These are phyloP conservation scores for Disparrhopalites patrizii DNA, from an alignment of 2,888 invertebrate genomes.

Conservation along the genomic window DNA sequence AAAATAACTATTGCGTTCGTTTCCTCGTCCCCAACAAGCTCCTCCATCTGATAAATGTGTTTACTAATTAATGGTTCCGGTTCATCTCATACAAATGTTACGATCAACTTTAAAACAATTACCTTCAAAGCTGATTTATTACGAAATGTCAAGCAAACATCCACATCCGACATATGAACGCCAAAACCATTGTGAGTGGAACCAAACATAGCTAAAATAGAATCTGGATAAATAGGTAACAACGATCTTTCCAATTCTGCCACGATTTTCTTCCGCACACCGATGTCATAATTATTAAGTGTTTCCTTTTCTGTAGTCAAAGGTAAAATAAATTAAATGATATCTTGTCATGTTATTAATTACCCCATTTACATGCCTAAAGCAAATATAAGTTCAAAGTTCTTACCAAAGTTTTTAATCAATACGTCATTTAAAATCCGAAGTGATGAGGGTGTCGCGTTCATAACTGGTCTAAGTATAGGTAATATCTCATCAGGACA, in stretches of 20 bases:
- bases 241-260: constrained; percentile 52
- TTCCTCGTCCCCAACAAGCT: constrained; percentile 16
- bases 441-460: constrained; percentile 50
- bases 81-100: too few relatives aligned
- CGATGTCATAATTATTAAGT: constrained; percentile 47
- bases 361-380: not conserved
- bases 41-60: constrained; percentile 21
- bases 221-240: constrained; percentile 50
- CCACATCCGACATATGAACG: constrained; percentile 57
- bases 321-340: constrained; percentile 21
- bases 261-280: constrained; percentile 50
- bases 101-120: not conserved
- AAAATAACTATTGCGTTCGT: constrained; percentile 23
- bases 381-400: constrained; percentile 7
- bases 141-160: constrained; percentile 58
- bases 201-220: constrained; percentile 57
- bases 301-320: constrained; percentile 39
- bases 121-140: constrained; percentile 52
- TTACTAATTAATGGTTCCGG: not conserved
- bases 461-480: constrained; percentile 51
- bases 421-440: constrained; percentile 51
- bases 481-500: constrained; percentile 57
- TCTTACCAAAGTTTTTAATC: constrained; percentile 50
- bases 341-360: not conserved
- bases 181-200: constrained; percentile 61